Evolutionary conservation across 2,888 invertebrate species (phyloP).

Genomic region (Drosophila diplacantha): DNA sequence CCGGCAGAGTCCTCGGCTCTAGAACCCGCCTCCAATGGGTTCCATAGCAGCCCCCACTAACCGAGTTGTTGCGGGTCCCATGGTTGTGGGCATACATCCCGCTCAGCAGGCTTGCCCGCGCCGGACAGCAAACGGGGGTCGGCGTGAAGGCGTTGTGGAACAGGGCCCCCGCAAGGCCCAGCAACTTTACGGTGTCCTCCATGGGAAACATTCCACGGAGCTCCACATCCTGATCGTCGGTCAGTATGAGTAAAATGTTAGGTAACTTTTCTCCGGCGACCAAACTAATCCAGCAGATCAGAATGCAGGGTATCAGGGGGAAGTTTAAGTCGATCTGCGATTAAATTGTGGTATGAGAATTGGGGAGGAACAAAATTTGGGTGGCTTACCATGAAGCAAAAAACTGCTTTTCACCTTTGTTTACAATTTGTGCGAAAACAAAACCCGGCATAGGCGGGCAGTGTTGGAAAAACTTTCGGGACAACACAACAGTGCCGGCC

Average conservation of each 20-base stretch:
- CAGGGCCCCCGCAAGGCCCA: conserved; percentile 83
- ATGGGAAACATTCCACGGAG: conserved; percentile 87
- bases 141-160: conserved; percentile 88
- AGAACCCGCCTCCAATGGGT: conserved; percentile 82
- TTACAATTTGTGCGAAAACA: conserved; percentile 18
- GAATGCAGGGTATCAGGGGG: not conserved
- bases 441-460: conserved; percentile 9
- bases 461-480: conserved; percentile 1
- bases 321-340: conserved; percentile 3
- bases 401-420: not conserved
- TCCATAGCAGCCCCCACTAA: conserved; percentile 87
- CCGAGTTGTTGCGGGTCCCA: conserved; percentile 86
- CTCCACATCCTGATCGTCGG: conserved; percentile 91
- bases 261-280: conserved; percentile 73
- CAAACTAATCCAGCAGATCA: not conserved
- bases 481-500: not conserved
- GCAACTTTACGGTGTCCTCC: conserved; percentile 81
- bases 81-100: conserved; percentile 92
- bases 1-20: conserved; percentile 85
- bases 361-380: accelerated
- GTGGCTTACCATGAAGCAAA: conserved; percentile 8
- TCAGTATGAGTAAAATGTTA: conserved; percentile 88
- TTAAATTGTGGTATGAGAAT: not conserved
- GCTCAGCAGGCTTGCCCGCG: conserved; percentile 90
- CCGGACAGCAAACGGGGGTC: conserved; percentile 93